Evolutionary conservation across 2,113 vertebrate genomes (phyloP).

Genomic region (Psettodes erumei): DNA sequence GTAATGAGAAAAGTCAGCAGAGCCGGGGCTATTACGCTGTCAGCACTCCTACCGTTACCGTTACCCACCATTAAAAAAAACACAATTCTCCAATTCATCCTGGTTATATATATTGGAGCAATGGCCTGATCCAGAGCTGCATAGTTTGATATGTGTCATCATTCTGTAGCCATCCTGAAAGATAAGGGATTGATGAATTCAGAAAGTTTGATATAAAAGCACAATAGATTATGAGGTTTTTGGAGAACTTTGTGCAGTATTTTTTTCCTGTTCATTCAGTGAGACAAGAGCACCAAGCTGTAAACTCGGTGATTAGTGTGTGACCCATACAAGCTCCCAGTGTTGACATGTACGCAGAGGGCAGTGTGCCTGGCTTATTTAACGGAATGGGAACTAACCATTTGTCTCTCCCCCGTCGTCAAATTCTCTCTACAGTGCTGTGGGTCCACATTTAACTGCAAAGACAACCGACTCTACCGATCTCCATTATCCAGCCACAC

Average conservation of each 20-base stretch:
- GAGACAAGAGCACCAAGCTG: slow-evolving; percentile 26
- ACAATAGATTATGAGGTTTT: background rate
- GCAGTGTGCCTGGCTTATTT: slow-evolving; percentile 60
- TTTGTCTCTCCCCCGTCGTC: slow-evolving; percentile 35
- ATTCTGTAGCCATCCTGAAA: slow-evolving; percentile 2
- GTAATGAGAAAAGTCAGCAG: slow-evolving; percentile 80
- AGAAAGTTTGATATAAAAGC: background rate
- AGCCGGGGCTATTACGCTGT: slow-evolving; percentile 81
- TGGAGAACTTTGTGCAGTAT: background rate
- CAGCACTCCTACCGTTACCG: slow-evolving; percentile 82
- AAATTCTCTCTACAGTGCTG: background rate
- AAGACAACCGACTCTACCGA: background rate
- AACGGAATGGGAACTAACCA: slow-evolving; percentile 52
- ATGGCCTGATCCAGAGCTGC: slow-evolving; percentile 56
- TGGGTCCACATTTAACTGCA: slow-evolving; percentile 7
- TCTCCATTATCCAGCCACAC: background rate
- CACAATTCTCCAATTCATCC: slow-evolving; percentile 76
- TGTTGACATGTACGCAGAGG: slow-evolving; percentile 78
- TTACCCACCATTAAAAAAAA: slow-evolving; percentile 80
- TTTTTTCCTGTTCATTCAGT: background rate
- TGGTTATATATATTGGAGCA: slow-evolving; percentile 85
- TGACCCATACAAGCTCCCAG: slow-evolving; percentile 44
- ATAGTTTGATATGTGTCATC: slow-evolving; percentile 61
- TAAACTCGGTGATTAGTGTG: slow-evolving; percentile 41
- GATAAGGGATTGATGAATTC: background rate